These are phyloP conservation scores for Xylocopa sonorina DNA, from an alignment of 1,140 invertebrate species.

Conservation along the genomic window DNA sequence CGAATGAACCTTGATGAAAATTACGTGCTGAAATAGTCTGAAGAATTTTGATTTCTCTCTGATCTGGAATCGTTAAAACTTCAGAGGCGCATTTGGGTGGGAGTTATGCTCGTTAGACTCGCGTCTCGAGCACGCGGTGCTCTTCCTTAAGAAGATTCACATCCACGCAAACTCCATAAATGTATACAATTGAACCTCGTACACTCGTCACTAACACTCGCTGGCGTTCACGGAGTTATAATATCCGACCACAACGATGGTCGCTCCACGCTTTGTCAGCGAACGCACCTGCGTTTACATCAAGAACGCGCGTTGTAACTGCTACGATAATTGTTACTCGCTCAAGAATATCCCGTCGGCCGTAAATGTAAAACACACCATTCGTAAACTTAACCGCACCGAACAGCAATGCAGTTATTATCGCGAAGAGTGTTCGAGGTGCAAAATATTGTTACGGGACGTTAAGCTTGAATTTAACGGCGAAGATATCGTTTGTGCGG, in stretches of 20 bases:
- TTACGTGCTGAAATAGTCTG: too few species aligned
- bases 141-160: conserved; percentile 3
- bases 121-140: background rate
- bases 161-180: too few species aligned
- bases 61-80: background rate
- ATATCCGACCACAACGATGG: conserved; percentile 1
- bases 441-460: too few species aligned
- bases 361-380: background rate
- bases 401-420: background rate
- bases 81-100: background rate
- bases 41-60: background rate
- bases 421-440: background rate
- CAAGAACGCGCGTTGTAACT: background rate
- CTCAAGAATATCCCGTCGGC: background rate
- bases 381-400: background rate
- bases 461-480: too few species aligned
- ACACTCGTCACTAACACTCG: background rate
- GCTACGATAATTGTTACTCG: background rate
- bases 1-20: too few species aligned
- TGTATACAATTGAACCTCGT: background rate
- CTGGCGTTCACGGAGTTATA: background rate
- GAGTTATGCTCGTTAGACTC: background rate
- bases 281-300: background rate
- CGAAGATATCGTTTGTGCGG: too few species aligned
- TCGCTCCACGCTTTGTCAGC: background rate